phyloP scores from a whole-genome alignment of 2,113 vertebrate genomes.

The Aythya baeri region DNA sequence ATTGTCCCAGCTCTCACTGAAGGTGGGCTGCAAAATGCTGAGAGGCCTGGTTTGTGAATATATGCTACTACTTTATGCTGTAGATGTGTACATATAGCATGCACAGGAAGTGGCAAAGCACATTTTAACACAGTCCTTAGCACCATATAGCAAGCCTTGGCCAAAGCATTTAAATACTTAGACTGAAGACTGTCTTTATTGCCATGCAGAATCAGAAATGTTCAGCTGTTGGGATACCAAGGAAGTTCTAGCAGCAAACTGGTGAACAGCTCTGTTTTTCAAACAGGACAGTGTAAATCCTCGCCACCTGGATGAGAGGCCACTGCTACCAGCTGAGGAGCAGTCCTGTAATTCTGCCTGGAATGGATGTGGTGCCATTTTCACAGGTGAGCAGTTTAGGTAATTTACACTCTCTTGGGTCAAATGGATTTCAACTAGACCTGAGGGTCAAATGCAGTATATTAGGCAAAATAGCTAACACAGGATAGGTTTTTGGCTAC shows the following conservation, averaged over 20 bases:
- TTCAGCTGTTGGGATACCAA: not conserved
- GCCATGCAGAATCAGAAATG: not conserved
- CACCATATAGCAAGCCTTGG: not conserved
- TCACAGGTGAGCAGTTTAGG: not conserved
- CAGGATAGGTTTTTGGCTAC: not conserved
- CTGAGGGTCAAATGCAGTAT: not conserved
- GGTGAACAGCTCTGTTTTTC: not conserved
- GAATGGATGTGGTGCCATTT: rapidly evolving
- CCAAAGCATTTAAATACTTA: not conserved
- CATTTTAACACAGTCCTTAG: rapidly evolving
- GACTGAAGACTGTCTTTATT: not conserved
- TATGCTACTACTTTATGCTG: not conserved
- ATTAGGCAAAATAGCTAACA: not conserved
- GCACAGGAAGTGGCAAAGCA: not conserved
- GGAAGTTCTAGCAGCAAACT: not conserved
- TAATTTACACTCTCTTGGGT: not conserved
- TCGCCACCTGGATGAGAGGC: not conserved
- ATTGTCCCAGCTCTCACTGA: not conserved
- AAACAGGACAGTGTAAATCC: not conserved
- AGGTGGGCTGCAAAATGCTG: not conserved
- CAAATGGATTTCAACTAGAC: not conserved
- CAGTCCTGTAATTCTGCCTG: not conserved
- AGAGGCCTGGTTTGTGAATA: not conserved
- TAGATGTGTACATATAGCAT: rapidly evolving
- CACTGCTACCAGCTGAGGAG: not conserved